phyloP scores from a whole-genome alignment of 2,113 vertebrate genomes.

The Mobula hypostoma region DNA sequence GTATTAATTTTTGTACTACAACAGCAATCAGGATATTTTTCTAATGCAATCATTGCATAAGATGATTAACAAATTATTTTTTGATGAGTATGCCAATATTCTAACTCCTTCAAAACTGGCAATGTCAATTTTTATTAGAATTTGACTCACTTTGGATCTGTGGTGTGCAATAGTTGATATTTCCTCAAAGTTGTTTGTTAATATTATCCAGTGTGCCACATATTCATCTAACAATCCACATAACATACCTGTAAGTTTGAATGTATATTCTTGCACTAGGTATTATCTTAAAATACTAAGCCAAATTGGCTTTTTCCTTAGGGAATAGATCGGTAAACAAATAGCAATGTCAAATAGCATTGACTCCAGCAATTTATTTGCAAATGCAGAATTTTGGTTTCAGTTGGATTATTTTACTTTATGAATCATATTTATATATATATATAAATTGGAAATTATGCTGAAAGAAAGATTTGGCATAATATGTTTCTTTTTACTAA shows the following conservation, averaged over 20 bases:
- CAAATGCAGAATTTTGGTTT: neutral
- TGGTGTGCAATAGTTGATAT: neutral
- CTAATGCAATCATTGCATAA: neutral
- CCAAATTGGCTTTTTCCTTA: neutral
- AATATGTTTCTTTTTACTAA: neutral
- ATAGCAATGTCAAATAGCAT: no score
- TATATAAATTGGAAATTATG: neutral
- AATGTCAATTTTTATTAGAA: no score
- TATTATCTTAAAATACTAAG: neutral
- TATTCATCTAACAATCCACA: neutral
- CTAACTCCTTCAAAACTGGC: neutral
- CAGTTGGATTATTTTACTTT: neutral
- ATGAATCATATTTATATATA: neutral
- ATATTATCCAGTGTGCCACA: neutral
- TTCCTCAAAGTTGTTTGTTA: neutral
- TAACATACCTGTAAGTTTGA: neutral
- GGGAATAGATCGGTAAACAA: neutral
- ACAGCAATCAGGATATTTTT: neutral
- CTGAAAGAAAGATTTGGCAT: neutral
- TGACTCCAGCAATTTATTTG: no score
- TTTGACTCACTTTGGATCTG: neutral
- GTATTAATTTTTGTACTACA: neutral
- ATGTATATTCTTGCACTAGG: neutral
- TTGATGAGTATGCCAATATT: neutral
- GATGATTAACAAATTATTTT: neutral